phyloP scores from a whole-genome alignment of 2,888 invertebrate species.

The Melieria omissa region DNA sequence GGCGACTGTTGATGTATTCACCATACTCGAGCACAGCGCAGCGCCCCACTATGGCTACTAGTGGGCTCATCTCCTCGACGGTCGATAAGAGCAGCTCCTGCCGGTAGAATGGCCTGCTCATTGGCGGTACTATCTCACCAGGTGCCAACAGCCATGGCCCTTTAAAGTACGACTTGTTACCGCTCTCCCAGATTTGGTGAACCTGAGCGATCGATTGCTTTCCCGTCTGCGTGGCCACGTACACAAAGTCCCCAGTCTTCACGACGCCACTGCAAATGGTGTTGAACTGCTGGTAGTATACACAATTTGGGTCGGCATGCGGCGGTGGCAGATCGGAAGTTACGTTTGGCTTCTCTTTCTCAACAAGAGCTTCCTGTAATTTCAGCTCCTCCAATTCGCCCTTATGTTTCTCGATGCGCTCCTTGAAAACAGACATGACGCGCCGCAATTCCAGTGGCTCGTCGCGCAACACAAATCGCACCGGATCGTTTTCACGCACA shows the following conservation, averaged over 20 bases:
- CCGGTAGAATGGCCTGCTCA: slow-evolving; percentile 85
- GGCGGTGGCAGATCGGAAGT: slow-evolving; percentile 73
- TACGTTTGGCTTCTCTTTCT: slow-evolving; percentile 91
- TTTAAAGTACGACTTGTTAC: slow-evolving; percentile 90
- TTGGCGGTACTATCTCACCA: slow-evolving; percentile 80
- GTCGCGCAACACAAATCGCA: slow-evolving; percentile 76
- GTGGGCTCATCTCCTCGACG: slow-evolving; percentile 89
- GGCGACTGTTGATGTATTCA: slow-evolving; percentile 89
- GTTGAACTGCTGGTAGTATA: slow-evolving; percentile 94
- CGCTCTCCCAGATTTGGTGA: slow-evolving; percentile 94
- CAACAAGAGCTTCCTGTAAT: slow-evolving; percentile 82
- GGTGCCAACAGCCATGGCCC: slow-evolving; percentile 95
- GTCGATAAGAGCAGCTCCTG: slow-evolving; percentile 93
- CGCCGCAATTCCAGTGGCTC: slow-evolving; percentile 84
- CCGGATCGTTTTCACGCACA: slow-evolving; percentile 71
- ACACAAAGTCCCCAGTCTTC: slow-evolving; percentile 94
- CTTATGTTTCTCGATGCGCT: slow-evolving; percentile 88
- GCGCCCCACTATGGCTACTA: slow-evolving; percentile 90
- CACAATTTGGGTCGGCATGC: slow-evolving; percentile 80
- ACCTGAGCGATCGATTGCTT: slow-evolving; percentile 93
- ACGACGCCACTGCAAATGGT: slow-evolving; percentile 84
- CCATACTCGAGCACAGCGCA: slow-evolving; percentile 91
- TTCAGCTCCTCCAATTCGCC: slow-evolving; percentile 88
- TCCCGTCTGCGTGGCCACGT: slow-evolving; percentile 90
- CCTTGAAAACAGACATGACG: slow-evolving; percentile 93